Evolutionary conservation across 2,113 vertebrate genomes (phyloP).

Genomic region (Litocranius walleri): DNA sequence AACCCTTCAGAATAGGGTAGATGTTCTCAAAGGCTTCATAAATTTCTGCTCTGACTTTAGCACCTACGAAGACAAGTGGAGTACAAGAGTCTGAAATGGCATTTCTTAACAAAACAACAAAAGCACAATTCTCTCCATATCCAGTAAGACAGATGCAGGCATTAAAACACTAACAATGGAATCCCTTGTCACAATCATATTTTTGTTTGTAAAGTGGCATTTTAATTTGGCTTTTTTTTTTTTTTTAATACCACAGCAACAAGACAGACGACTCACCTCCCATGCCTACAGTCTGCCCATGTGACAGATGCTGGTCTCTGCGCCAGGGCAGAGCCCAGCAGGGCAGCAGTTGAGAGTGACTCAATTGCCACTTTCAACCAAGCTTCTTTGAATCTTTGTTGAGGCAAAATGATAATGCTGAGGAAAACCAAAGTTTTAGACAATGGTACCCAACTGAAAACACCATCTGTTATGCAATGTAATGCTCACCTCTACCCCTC

Average conservation of each 20-base stretch:
- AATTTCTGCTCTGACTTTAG: conserved; percentile 98
- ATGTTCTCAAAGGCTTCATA: conserved; percentile 99
- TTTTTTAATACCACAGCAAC: background rate
- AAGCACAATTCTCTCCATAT: background rate
- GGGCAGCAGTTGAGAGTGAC: background rate
- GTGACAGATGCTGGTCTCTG: background rate
- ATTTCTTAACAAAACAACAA: background rate
- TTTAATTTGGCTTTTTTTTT: background rate
- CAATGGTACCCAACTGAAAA: background rate
- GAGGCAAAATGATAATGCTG: background rate
- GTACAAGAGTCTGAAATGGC: background rate
- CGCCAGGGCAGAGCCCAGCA: background rate
- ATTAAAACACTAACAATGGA: background rate
- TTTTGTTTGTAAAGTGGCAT: background rate
- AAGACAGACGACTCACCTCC: background rate
- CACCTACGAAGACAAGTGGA: conserved; percentile 78
- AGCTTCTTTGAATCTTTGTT: background rate
- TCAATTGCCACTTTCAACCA: background rate
- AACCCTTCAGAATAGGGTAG: conserved; percentile 99
- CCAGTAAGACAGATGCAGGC: background rate
- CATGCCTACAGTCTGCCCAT: background rate
- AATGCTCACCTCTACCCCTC: too few relatives aligned
- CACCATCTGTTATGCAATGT: rapidly evolving
- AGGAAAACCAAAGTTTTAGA: background rate
- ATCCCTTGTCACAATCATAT: background rate